Conservation (phyloP, 2,888 invertebrate genomes). For the Punctoribates punctum region DNA sequence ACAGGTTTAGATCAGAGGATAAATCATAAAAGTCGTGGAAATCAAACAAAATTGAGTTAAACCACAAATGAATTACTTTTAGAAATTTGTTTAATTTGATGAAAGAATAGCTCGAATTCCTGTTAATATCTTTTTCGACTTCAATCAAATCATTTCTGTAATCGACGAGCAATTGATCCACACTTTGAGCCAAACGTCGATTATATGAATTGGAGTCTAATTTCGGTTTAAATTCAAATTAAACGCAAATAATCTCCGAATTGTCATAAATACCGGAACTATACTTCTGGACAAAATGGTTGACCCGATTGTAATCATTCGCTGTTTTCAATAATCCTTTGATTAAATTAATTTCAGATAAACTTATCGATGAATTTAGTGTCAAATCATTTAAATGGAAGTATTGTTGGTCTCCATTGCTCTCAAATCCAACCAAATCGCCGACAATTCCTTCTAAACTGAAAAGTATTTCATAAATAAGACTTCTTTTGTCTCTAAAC, state of each 20-base stretch:
- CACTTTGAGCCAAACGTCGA: conserved; percentile 14
- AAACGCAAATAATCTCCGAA: not conserved
- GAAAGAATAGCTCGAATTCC: not conserved
- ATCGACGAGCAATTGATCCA: conserved; percentile 13
- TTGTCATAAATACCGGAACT: conserved; percentile 6
- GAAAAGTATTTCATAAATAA: conserved; percentile 5
- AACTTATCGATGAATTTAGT: conserved; percentile 6
- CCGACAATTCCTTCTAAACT: conserved; percentile 29
- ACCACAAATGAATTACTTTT: conserved; percentile 5
- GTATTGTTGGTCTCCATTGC: not conserved
- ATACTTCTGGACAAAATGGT: not conserved
- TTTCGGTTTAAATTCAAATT: not conserved
- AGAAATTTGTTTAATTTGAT: conserved; percentile 17
- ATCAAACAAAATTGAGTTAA: not conserved
- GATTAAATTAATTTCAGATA: conserved; percentile 31
- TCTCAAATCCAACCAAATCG: not conserved
- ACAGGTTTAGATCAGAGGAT: not conserved
- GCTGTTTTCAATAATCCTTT: not conserved
- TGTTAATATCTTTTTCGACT: conserved; percentile 20
- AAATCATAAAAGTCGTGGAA: not conserved
- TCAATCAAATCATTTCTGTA: conserved; percentile 27
- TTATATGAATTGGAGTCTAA: conserved; percentile 17
- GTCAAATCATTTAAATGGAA: not conserved
- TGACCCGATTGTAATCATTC: not conserved
- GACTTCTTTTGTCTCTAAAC: conserved; percentile 25